Conservation (phyloP, 2,888 invertebrate species). For the Torymus auratus region DNA sequence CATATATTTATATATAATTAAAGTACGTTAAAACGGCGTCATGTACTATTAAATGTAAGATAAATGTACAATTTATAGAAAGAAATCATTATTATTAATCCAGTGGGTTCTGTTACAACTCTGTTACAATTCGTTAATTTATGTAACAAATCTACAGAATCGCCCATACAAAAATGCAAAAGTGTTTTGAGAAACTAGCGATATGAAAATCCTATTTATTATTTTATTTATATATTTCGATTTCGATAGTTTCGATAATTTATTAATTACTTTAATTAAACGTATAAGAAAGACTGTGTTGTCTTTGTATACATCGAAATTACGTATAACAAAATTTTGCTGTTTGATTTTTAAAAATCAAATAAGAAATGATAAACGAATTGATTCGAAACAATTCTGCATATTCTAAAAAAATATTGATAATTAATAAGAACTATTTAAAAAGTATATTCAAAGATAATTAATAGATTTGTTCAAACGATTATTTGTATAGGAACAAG, state of each 20-base stretch:
- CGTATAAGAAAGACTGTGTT: too few relatives aligned
- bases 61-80: constrained; percentile 35
- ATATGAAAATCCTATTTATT: constrained; percentile 32
- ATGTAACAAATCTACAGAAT: background rate
- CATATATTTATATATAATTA: constrained; percentile 42
- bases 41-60: constrained; percentile 11
- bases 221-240: constrained; percentile 35
- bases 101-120: background rate
- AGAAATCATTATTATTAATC: background rate
- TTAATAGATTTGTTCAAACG: background rate
- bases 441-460: background rate
- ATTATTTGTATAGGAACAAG: constrained; percentile 18
- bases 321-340: too few relatives aligned
- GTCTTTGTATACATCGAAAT: too few relatives aligned
- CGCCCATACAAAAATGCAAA: constrained; percentile 16
- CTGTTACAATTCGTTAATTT: constrained; percentile 12
- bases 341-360: too few relatives aligned
- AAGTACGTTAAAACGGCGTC: background rate
- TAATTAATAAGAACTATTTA: constrained; percentile 17
- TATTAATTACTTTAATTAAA: constrained; percentile 11
- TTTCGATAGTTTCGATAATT: background rate
- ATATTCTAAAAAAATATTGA: background rate
- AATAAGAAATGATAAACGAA: too few relatives aligned
- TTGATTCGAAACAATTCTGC: too few relatives aligned
- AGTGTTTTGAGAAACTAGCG: constrained; percentile 18